Evolutionary conservation across 2,113 vertebrate genomes (phyloP), one percentile per base, ranked within the genome.

Genomic region (Ascaphus truei): DNA sequence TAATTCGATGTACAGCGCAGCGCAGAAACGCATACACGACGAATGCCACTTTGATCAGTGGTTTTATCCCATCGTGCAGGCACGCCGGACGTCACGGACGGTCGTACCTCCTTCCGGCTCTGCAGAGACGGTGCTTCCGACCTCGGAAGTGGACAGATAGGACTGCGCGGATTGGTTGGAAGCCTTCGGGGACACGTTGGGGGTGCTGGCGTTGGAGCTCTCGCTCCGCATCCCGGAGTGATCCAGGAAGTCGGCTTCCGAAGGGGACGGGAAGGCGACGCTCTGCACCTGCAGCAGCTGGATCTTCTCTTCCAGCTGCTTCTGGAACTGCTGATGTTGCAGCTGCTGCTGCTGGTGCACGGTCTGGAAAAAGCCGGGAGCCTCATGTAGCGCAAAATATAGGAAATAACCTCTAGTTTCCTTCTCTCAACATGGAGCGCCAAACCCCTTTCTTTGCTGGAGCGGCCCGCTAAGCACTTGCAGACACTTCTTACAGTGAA

Each of bases 281-380:
- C 94, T 90, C 83, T 96, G 94, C 5, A 89, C 90, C 77, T 98
- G 93, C 71, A 99, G 76, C 36, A 96, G 89, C 80, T 96, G 93
- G 16, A 97, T 85, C 79, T 92, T 92, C 82, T 98, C 92, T 73
- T 95, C 95, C 83, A 99, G 92, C 79, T 95, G 92, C 47, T 86
- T 86, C 87, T 95, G 93, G 71, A 95, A 93, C 79, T 93, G 90
- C 80, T 94, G 93, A 66, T 97, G 93, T 82, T 99, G 94, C 29
- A 93, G 88, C 86, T 94, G 94, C 83, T 87, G 93, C 84, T 98
- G 96, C 79, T 89, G 93, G 13, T 95, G 94, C 1, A 95, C 77
- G 4, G 92, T 97, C 97, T 88, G 39, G 23, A 59, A 25, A n/a
- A 16, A 6, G 6, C 58, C n/a, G 61, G 67, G 73, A 67, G 50